Evolutionary conservation across 2,113 vertebrate species (phyloP).

Genomic region (Casuarius casuarius): DNA sequence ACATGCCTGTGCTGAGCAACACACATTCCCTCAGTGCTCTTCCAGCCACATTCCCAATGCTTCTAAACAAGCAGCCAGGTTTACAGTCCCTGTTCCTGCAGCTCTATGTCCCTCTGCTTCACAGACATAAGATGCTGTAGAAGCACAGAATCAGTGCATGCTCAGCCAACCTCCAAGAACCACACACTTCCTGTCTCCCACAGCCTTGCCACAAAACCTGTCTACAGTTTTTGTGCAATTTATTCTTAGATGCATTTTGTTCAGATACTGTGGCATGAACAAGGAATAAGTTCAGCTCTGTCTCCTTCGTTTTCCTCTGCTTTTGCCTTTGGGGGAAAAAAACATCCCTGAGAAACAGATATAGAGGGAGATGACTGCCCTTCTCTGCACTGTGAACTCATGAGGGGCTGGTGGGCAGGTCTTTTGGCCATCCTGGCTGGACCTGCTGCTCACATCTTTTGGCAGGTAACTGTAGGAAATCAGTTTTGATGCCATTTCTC

Average conservation of each 20-base stretch:
- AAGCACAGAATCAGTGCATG: neutral
- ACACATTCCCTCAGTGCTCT: neutral
- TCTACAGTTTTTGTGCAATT: neutral
- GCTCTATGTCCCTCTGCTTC: neutral
- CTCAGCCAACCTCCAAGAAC: neutral
- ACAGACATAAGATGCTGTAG: neutral
- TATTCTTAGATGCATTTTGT: neutral
- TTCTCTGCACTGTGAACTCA: neutral
- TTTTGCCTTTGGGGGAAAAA: neutral
- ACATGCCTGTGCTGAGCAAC: neutral
- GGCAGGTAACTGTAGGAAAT: neutral
- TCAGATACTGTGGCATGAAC: neutral
- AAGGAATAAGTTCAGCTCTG: neutral
- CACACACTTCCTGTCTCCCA: rapidly evolving
- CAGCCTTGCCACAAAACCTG: neutral
- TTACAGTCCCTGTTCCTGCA: neutral
- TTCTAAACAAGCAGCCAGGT: neutral
- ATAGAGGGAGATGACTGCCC: neutral
- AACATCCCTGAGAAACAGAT: neutral
- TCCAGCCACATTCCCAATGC: neutral
- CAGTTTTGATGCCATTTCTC: neutral
- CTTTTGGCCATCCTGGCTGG: neutral
- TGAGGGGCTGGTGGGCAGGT: neutral
- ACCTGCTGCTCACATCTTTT: neutral
- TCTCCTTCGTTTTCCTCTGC: neutral